Base-by-base conservation (phyloP, 1,140 invertebrate species). In the Microvelia longipes region DNA sequence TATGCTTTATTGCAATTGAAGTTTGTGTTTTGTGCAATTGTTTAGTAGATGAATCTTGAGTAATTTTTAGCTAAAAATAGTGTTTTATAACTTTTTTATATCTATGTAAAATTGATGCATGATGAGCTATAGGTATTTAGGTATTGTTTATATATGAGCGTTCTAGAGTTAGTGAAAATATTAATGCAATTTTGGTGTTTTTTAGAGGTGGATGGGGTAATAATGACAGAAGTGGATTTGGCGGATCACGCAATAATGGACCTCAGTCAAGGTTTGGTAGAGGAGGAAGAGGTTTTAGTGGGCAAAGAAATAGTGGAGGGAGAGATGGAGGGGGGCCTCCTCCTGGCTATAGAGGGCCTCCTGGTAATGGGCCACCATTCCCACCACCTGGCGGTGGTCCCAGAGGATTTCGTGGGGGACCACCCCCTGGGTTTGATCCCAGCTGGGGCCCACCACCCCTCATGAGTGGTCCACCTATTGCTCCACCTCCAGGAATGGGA, bases 321-420 rank as follows among this genome's bases (percentile, higher is more conserved):
- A 86, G 86, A 26, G 80, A 86, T 74, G 87, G 87, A 27, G 87
- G 85, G 77, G 86, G 85, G 14, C 86, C 86, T 13, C 73, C 73
- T 1, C 69, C 68, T 28, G 70, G 71, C 27, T 50, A 50, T 50
- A 50, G 35, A 50, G 66, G 72, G 26, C 84, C 85, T 70, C 79
- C 83, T 69, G 82, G 82, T 26, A 69, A 81, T 14, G 76, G 82
- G 2, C 81, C 82, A 35, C 82, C 82, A 35, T 80, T 82, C 68
- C 81, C 80, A 1, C 77, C 79, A 70, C 78, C 81, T 29, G 79
- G 77, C 66, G 75, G 79, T 71, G 74, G 76, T 25, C 72, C 81
- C 13, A 76, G 81, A 69, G 77, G 77, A 62, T 72, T 75, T 28
- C 81, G 80, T 2, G 71, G 76, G 29, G 80, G 77, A 60, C 78